These are phyloP conservation scores for Lumbricus terrestris DNA, from an alignment of 2,888 invertebrate species.

Conservation along the genomic window DNA sequence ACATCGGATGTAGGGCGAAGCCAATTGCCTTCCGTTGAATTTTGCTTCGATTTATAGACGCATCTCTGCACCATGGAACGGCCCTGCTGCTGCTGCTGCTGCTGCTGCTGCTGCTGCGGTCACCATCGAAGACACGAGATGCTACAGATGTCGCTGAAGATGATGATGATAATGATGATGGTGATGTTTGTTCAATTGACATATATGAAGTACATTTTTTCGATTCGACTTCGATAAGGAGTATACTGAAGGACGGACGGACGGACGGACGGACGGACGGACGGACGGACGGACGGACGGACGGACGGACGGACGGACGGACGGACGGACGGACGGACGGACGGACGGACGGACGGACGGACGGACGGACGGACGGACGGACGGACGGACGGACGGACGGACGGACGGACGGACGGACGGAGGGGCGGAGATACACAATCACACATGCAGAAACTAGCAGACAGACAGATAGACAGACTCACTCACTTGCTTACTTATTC, in stretches of 20 bases:
- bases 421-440: too few relatives aligned
- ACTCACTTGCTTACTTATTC: too few relatives aligned
- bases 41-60: background rate
- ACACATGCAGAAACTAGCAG: too few relatives aligned
- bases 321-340: background rate
- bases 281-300: background rate
- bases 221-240: background rate
- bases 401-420: background rate
- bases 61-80: background rate
- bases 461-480: too few relatives aligned
- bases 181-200: background rate
- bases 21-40: background rate
- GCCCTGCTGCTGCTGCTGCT: background rate
- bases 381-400: background rate
- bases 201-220: background rate
- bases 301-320: background rate
- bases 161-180: background rate
- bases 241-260: background rate
- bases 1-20: background rate
- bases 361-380: background rate
- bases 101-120: too few relatives aligned
- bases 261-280: background rate
- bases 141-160: background rate
- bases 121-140: background rate
- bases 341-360: background rate